Conservation (phyloP, 2,797 vertebrate genomes). For the Gadopsis marmoratus region DNA sequence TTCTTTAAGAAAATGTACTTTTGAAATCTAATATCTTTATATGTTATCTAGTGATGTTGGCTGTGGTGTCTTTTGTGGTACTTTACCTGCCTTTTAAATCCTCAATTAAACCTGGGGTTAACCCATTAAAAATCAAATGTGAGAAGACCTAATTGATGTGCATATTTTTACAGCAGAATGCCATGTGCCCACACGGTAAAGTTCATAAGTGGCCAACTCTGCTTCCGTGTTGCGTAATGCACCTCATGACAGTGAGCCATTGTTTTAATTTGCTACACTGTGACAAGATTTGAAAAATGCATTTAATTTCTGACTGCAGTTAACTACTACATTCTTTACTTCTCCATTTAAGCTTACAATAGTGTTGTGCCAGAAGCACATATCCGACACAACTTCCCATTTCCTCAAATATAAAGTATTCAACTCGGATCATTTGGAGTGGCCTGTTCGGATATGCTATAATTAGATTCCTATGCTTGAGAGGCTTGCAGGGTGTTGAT, state of each 20-base stretch:
- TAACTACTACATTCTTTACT: conserved; percentile 28
- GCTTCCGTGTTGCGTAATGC: conserved; percentile 11
- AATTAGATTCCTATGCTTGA: conserved; percentile 68
- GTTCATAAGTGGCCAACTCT: conserved; percentile 32
- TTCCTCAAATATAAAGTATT: conserved; percentile 57
- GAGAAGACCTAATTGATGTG: not conserved
- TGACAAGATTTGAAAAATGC: conserved; percentile 63
- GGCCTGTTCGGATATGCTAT: conserved; percentile 55
- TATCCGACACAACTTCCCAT: conserved; percentile 39
- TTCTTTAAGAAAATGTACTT: not conserved
- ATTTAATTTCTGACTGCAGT: conserved; percentile 55
- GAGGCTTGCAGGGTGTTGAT: conserved; percentile 68
- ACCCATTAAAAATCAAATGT: conserved; percentile 5
- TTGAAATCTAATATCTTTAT: not conserved
- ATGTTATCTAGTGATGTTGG: not conserved
- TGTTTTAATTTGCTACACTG: conserved; percentile 60
- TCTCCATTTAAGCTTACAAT: conserved; percentile 22
- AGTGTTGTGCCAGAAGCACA: conserved; percentile 31
- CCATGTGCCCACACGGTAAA: not conserved
- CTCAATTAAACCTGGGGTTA: not conserved
- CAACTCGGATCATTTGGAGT: conserved; percentile 51
- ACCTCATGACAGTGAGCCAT: conserved; percentile 44
- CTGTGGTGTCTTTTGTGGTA: not conserved
- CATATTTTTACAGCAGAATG: conserved; percentile 1
- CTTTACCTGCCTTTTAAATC: not conserved